Evolutionary conservation across 1,140 invertebrate genomes (phyloP).

Genomic region (Metopolophium dirhodum): DNA sequence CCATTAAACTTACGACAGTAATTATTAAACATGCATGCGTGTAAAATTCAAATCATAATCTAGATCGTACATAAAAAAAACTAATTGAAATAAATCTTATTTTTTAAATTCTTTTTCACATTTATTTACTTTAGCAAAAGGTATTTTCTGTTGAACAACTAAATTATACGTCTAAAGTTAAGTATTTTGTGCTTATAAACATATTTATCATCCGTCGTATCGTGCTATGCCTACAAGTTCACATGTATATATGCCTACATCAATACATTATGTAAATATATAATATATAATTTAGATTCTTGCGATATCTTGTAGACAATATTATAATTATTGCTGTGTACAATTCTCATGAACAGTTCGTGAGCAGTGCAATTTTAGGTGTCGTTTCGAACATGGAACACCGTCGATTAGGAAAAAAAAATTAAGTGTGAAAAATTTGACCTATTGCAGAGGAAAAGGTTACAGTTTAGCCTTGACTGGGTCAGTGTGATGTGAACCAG

Average conservation of each 20-base stretch:
- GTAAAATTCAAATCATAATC: neutral
- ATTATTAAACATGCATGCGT: neutral
- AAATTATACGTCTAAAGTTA: neutral
- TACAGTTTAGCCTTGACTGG: conserved; percentile 31
- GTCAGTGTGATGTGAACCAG: conserved; percentile 28
- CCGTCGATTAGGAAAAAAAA: neutral
- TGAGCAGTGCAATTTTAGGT: conserved; percentile 22
- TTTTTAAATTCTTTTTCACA: neutral
- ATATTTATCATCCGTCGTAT: neutral
- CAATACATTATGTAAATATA: neutral
- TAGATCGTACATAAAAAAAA: neutral
- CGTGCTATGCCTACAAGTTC: neutral
- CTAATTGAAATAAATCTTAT: neutral
- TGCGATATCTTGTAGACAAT: neutral
- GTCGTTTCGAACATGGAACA: conserved; percentile 17
- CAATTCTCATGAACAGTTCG: neutral
- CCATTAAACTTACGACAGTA: neutral
- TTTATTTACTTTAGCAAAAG: neutral
- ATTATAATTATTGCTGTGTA: neutral
- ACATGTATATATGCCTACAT: neutral
- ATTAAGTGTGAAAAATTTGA: conserved; percentile 43
- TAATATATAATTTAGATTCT: neutral
- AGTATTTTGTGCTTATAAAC: neutral
- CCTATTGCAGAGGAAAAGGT: conserved; percentile 50
- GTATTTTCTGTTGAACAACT: neutral